Percentiles rank a stretch among this genome's conserved stretches.
Conservation (phyloP, 2,797 vertebrate species). For the Novumbra hubbsi region DNA sequence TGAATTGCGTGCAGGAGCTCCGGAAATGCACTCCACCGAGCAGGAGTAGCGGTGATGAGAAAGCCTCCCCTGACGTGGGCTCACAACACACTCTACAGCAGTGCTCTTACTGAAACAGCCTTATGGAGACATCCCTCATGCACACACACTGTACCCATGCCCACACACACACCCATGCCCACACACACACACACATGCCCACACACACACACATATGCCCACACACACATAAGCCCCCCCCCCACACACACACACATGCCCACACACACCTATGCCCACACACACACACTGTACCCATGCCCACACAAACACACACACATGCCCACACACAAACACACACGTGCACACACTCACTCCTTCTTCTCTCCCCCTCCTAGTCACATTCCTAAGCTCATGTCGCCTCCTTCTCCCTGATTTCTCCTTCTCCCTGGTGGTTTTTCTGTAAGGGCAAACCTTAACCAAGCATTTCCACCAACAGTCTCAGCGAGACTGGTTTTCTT, state of each 20-base stretch:
- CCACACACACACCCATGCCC: background rate
- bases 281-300: background rate
- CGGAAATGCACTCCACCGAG: background rate
- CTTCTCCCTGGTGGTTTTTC: background rate
- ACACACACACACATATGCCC: background rate
- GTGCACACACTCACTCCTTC: background rate
- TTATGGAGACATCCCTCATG: conserved; percentile 7
- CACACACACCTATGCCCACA: background rate
- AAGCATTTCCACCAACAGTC: background rate
- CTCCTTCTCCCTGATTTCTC: background rate
- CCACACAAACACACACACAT: conserved; percentile 7
- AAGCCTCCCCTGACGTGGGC: background rate
- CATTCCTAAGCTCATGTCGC: conserved; percentile 1
- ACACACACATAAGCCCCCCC: background rate
- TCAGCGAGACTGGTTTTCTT: background rate
- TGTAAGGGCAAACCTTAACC: conserved; percentile 2
- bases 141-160: background rate
- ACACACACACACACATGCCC: background rate
- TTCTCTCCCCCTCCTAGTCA: background rate
- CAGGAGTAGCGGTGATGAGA: conserved; percentile 17
- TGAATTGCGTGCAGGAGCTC: conserved; percentile 14
- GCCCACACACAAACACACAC: background rate
- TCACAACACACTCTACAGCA: background rate
- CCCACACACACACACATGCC: background rate
- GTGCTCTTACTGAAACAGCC: conserved; percentile 6